phyloP scores from a whole-genome alignment of 2,888 invertebrate genomes.

The Drosophila emarginata region DNA sequence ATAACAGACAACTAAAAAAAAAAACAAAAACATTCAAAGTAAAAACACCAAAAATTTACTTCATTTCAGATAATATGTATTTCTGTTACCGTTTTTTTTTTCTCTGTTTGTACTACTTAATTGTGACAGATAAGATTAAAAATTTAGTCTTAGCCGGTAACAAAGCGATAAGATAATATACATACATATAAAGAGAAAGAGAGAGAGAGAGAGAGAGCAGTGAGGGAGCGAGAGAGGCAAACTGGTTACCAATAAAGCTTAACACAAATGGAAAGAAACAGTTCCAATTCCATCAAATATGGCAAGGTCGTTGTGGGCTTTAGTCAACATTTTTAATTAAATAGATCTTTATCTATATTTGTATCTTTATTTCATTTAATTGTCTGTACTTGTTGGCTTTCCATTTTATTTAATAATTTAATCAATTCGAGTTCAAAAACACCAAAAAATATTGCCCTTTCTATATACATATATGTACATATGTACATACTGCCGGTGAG shows the following conservation, averaged over 20 bases:
- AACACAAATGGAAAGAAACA: slow-evolving; percentile 44
- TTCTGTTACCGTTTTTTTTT: slow-evolving; percentile 20
- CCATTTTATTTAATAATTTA: slow-evolving; percentile 26
- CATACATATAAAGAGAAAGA: slow-evolving; percentile 7
- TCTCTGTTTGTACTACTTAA: slow-evolving; percentile 71
- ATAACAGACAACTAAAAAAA: slow-evolving; percentile 1
- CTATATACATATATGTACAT: slow-evolving; percentile 15
- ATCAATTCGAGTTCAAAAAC: slow-evolving; percentile 45
- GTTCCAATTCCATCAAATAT: slow-evolving; percentile 47
- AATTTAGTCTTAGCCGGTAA: slow-evolving; percentile 61
- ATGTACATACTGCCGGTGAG: slow-evolving; percentile 47
- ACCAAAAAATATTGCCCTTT: slow-evolving; percentile 21
- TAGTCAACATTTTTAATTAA: slow-evolving; percentile 44
- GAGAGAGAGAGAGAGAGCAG: slow-evolving; percentile 10
- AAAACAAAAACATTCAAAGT: slow-evolving; percentile 10
- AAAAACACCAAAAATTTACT: slow-evolving; percentile 23
- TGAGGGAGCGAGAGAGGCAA: slow-evolving; percentile 22
- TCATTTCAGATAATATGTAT: slow-evolving; percentile 22
- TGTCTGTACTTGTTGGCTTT: slow-evolving; percentile 6
- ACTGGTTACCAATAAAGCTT: slow-evolving; percentile 61
- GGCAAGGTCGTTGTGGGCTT: slow-evolving; percentile 61
- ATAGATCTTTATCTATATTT: slow-evolving; percentile 38
- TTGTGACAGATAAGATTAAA: slow-evolving; percentile 71
- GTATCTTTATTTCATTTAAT: slow-evolving; percentile 10
- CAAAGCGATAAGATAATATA: slow-evolving; percentile 64